Base-by-base conservation (phyloP, 2,113 vertebrate species). In the Tragulus kanchil region DNA sequence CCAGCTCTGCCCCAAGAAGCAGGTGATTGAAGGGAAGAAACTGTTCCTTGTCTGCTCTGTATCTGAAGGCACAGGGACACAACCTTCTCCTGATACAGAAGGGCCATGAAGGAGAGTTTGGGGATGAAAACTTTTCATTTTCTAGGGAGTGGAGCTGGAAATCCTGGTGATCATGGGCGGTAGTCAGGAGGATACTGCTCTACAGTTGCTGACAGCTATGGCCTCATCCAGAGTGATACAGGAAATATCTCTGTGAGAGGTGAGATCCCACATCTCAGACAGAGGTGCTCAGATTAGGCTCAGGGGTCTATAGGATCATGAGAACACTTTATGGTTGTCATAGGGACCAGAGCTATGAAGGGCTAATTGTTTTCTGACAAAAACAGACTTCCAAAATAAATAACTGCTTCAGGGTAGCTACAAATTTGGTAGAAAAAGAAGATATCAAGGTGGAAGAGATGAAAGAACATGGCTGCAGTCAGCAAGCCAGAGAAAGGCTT, bases 21-120 rank as follows among this genome's bases (percentile, higher is more conserved):
- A 89, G 42, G 79, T 8, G 0, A 5, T 42, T 15, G 79, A 89
- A 26, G 93, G 95, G 17, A 61, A 97, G 87, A 31, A 1, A 0
- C 86, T 97, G 77, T 59, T 82, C 75, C 85, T 98, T 10, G 23
- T 81, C 59, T 98, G 93, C n/a, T 98, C 97, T 0, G 16, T 92
- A 91, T 36, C 48, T 15, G 64, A 91, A 65, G 97, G 91, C 65
- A 93, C 90, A 1, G 94, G 92, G 2, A 71, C 42, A 93, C 59
- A 52, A 91, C 16, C 0, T 96, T 92, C 84, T 97, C 89, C 71
- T 97, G 95, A 94, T 17, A 97, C 61, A 95, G 87, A 14, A 56
- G 86, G 16, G 50, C 59, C 58, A 82, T 17, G 0, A 21, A 21
- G 3, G 16, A 23, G 26, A 69, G 19, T 31, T 42, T 79, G 4